Percentiles rank a stretch among this genome's conserved stretches.
Evolutionary conservation across 2,888 invertebrate species (phyloP).

Genomic region (Rhimphoctona megacephalus): DNA sequence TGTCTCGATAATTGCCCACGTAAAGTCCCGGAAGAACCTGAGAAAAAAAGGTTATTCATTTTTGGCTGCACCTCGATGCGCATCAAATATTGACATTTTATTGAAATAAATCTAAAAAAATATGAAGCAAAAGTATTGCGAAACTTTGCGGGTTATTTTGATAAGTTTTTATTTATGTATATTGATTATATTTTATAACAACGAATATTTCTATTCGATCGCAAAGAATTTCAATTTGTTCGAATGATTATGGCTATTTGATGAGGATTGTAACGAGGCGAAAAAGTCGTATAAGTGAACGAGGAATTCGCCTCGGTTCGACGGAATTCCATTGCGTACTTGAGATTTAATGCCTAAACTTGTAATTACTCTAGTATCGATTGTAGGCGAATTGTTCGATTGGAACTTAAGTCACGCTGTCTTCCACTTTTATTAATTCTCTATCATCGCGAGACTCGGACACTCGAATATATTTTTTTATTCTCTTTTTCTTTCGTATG

Average conservation of each 20-base stretch:
- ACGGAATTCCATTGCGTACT: constrained; percentile 41
- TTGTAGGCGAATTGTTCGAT: constrained; percentile 20
- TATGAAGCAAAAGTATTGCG: too few relatives aligned
- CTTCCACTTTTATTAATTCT: not conserved
- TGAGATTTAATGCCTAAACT: constrained; percentile 38
- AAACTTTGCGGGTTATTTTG: not conserved
- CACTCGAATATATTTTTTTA: not conserved
- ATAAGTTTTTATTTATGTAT: not conserved
- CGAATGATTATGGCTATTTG: not conserved
- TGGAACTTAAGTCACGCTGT: constrained; percentile 37
- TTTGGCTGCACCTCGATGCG: not conserved
- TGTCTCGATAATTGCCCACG: constrained; percentile 98
- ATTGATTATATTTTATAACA: not conserved
- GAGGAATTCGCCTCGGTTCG: constrained; percentile 51
- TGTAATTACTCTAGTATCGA: constrained; percentile 16
- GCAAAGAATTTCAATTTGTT: not conserved
- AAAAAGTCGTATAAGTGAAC: not conserved
- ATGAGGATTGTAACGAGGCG: constrained; percentile 7
- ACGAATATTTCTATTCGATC: not conserved
- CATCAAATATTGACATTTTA: too few relatives aligned
- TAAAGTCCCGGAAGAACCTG: constrained; percentile 97
- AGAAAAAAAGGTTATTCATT: constrained; percentile 68
- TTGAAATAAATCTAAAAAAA: too few relatives aligned
- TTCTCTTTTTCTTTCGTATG: not conserved
- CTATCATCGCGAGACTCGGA: not conserved